A percentile compares a stretch with the other conserved stretches of the same genome.
Evolutionary conservation across 2,888 invertebrate genomes (phyloP).

Genomic region (Ormyrus pomaceus): DNA sequence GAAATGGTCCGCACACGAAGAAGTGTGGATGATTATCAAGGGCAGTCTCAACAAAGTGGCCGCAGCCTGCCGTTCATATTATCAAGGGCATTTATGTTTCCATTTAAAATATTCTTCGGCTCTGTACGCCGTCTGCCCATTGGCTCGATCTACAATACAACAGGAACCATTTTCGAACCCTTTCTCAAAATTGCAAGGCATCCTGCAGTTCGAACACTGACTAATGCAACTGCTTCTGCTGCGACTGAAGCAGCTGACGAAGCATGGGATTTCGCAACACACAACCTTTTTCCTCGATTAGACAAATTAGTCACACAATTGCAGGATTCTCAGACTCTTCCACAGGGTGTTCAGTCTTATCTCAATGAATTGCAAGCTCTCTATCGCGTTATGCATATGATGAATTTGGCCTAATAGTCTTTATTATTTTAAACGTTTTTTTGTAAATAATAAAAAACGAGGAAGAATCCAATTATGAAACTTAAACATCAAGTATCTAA

Average conservation of each 20-base stretch:
- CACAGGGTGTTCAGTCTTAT: conserved; percentile 35
- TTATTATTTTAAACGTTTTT: no score
- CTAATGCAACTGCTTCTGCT: not conserved
- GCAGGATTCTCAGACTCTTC: conserved; percentile 43
- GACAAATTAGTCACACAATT: conserved; percentile 50
- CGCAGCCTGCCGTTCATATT: not conserved
- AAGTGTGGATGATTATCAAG: no score
- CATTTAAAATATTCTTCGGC: conserved; percentile 30
- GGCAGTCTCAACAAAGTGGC: not conserved
- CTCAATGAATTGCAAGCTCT: conserved; percentile 50
- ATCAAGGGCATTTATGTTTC: conserved; percentile 23
- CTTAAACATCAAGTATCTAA: no score
- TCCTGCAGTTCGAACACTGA: not conserved
- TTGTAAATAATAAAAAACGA: no score
- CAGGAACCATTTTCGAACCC: not conserved
- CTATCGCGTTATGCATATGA: conserved; percentile 47
- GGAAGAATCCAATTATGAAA: no score
- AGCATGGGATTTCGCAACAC: conserved; percentile 52
- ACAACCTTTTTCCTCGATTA: conserved; percentile 55
- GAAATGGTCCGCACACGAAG: not conserved
- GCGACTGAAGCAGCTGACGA: not conserved
- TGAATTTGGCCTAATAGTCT: conserved; percentile 1
- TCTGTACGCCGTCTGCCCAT: not conserved
- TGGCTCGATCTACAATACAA: not conserved
- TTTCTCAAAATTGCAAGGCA: not conserved